Evolutionary conservation across 2,113 vertebrate species (phyloP), one percentile per base, ranked within the genome.

Genomic region (Hippocampus comes): DNA sequence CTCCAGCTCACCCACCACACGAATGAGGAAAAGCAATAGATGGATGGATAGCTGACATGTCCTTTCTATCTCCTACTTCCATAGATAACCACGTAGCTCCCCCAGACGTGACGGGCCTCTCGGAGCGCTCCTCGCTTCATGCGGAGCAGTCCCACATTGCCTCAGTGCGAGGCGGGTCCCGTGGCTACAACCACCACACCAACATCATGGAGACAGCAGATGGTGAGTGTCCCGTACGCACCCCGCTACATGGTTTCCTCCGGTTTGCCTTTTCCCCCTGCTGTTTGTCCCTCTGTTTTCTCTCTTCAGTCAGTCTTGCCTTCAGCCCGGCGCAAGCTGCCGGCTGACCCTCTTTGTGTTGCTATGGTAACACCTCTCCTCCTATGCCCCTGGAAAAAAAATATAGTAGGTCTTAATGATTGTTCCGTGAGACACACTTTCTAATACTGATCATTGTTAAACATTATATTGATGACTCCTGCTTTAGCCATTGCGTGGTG

Each of bases 91-190:
- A 93, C 90, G 91, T 91, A 56, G 94, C 95, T 2, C 97, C 96
- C 70, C 97, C 97, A 0, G 96, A 98, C 9, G 97, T 98, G 85
- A 99, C 96, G 0, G 96, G 96, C 78, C 92, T 97, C 55, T 89
- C 91, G 56, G 94, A 94, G 71, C 92, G 91, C 63, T 77, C 89
- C 67, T 85, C 89, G 3, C 80, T 88, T 75, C 90, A 89, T 0
- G 64, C 69, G 20, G 95, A 97, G 82, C 92, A 86, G 57, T 93
- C 95, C 0, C 95, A 94, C 85, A 89, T 94, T 27, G 91, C 93
- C 2, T 95, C 95, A 0, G 91, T 95, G 69, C 92, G 94, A 87
- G 94, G 94, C 42, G 74, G 93, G 64, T 92, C 95, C 73, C 93
- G 92, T 14, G 91, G 93, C 80, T 86, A 89, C 87, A 94, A 90